Conservation (phyloP, 2,113 vertebrate species). For the Chrysochloris asiatica region DNA sequence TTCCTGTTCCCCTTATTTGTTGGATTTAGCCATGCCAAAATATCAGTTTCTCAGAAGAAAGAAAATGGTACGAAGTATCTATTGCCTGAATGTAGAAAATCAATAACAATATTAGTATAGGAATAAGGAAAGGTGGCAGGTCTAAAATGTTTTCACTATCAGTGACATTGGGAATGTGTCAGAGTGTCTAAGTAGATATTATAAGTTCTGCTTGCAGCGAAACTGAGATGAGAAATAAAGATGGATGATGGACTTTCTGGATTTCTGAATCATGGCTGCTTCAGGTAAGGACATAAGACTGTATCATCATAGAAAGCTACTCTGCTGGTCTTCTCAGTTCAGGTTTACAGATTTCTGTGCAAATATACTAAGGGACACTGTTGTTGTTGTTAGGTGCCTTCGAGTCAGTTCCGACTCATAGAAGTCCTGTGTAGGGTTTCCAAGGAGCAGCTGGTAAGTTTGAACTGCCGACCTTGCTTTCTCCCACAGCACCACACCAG, state of each 20-base stretch:
- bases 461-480: too few relatives aligned
- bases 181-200: slow-evolving; percentile 18
- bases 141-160: not conserved
- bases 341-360: slow-evolving; percentile 38
- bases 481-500: too few relatives aligned
- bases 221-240: slow-evolving; percentile 14
- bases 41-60: slow-evolving; percentile 28
- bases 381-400: too few relatives aligned
- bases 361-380: slow-evolving; percentile 44
- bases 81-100: slow-evolving; percentile 8
- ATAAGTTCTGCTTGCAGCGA: not conserved
- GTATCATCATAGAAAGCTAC: not conserved
- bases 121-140: not conserved
- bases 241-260: slow-evolving; percentile 17
- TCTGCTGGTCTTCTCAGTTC: slow-evolving; percentile 9
- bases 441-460: too few relatives aligned
- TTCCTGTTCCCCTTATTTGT: slow-evolving; percentile 26
- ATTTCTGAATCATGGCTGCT: slow-evolving; percentile 32
- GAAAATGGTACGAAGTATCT: not conserved
- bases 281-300: not conserved
- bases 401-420: too few relatives aligned
- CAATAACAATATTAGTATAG: slow-evolving; percentile 1
- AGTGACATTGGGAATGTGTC: not conserved
- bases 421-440: too few relatives aligned
- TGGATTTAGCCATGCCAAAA: not conserved